A percentile compares a stretch with the other conserved stretches of the same genome.
Conservation (phyloP, 2,113 vertebrate genomes). For the Litocranius walleri region DNA sequence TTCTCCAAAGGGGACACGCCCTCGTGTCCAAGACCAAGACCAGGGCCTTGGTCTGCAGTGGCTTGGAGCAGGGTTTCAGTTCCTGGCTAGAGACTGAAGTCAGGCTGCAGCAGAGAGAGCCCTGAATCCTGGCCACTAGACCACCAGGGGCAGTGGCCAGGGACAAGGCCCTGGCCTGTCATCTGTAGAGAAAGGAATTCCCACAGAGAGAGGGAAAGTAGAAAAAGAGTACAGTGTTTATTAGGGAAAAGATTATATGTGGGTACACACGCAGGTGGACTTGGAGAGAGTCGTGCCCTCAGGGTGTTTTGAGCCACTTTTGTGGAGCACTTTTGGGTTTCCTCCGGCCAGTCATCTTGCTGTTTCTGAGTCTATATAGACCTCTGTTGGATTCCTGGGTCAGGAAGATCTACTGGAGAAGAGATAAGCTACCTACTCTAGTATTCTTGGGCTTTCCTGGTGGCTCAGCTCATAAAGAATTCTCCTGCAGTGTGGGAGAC, state of each 20-base stretch:
- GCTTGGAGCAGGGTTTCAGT: neutral
- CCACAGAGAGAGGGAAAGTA: neutral
- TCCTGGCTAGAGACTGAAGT: neutral
- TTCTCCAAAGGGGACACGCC: accelerated
- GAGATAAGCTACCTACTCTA: neutral
- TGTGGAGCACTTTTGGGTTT: neutral
- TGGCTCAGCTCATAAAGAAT: neutral
- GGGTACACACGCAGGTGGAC: neutral
- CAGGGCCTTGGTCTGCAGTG: neutral
- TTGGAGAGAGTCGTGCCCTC: neutral
- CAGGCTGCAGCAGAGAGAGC: neutral
- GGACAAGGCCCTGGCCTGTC: neutral
- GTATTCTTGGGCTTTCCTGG: neutral
- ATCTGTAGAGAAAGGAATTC: neutral
- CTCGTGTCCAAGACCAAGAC: too few species aligned
- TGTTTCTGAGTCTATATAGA: neutral
- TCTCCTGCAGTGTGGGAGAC: neutral
- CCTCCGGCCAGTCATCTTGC: neutral
- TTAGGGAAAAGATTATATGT: neutral
- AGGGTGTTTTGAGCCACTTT: neutral
- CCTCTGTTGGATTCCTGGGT: neutral
- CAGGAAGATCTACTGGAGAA: neutral
- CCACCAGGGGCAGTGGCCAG: neutral
- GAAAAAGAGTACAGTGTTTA: neutral
- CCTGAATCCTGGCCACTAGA: neutral